phyloP scores from a whole-genome alignment of 1,140 invertebrate genomes.

The Maniola jurtina region DNA sequence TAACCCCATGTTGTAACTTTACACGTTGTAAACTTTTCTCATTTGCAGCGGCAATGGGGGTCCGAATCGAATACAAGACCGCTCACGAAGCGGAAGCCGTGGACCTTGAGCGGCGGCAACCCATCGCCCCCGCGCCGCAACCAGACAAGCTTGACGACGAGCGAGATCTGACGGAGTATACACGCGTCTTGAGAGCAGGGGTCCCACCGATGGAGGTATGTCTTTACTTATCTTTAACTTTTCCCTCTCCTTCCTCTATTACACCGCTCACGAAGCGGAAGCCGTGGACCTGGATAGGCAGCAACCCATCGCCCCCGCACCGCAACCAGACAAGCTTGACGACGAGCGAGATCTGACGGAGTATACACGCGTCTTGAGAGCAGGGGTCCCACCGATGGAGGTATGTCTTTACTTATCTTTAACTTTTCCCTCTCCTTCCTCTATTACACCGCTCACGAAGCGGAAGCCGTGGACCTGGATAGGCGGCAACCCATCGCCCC shows the following conservation, averaged over 20 bases:
- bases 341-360: conserved; percentile 33
- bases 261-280: conserved; percentile 89
- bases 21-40: background rate
- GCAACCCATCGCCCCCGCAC: conserved; percentile 54
- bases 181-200: conserved; percentile 34
- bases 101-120: conserved; percentile 80
- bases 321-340: conserved; percentile 36
- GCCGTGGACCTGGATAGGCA: conserved; percentile 84
- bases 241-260: too few species aligned
- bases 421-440: too few species aligned
- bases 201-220: conserved; percentile 35
- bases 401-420: conserved; percentile 8
- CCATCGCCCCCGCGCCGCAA: conserved; percentile 49
- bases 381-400: conserved; percentile 35
- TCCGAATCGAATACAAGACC: conserved; percentile 89
- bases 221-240: background rate
- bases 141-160: conserved; percentile 38
- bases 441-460: conserved; percentile 88
- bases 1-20: too few species aligned
- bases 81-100: conserved; percentile 92
- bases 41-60: conserved; percentile 66
- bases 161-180: conserved; percentile 31
- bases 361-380: conserved; percentile 34
- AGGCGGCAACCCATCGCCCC: conserved; percentile 51
- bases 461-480: conserved; percentile 89